A percentile compares a stretch with the other conserved stretches of the same genome.
Evolutionary conservation across 2,888 invertebrate species (phyloP).

Genomic region (Esperia sulphurella): DNA sequence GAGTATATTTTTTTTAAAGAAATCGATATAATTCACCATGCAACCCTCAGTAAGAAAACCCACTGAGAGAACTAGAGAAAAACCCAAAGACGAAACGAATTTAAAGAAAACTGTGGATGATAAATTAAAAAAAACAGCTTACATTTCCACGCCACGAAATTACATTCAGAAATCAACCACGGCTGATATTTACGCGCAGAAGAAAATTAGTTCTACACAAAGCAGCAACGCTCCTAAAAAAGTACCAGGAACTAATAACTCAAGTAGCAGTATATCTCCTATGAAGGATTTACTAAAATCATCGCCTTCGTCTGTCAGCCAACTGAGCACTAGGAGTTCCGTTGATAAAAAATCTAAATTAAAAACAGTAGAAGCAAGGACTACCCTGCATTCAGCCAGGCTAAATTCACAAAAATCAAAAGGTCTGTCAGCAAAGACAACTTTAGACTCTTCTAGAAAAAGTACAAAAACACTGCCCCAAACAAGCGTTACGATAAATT

Average conservation of each 20-base stretch:
- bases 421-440: not conserved
- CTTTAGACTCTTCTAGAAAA: conserved; percentile 21
- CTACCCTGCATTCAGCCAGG: not conserved
- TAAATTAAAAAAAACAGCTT: conserved; percentile 38
- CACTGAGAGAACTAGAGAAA: conserved; percentile 21
- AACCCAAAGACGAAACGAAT: conserved; percentile 24
- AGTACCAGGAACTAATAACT: conserved; percentile 20
- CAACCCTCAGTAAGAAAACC: conserved; percentile 31
- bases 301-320: conserved; percentile 44
- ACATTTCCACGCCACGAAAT: conserved; percentile 47
- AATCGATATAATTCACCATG: too few species aligned
- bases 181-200: conserved; percentile 57
- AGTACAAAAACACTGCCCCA: conserved; percentile 25
- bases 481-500: conserved; percentile 54
- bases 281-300: conserved; percentile 56
- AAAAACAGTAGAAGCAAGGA: not conserved
- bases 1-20: too few species aligned
- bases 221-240: conserved; percentile 45
- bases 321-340: conserved; percentile 19
- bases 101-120: conserved; percentile 29
- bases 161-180: conserved; percentile 47
- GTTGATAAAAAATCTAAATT: conserved; percentile 8
- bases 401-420: not conserved
- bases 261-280: conserved; percentile 36
- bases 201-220: conserved; percentile 30